phyloP scores from a whole-genome alignment of 2,113 vertebrate species.

The Elgaria multicarinata region DNA sequence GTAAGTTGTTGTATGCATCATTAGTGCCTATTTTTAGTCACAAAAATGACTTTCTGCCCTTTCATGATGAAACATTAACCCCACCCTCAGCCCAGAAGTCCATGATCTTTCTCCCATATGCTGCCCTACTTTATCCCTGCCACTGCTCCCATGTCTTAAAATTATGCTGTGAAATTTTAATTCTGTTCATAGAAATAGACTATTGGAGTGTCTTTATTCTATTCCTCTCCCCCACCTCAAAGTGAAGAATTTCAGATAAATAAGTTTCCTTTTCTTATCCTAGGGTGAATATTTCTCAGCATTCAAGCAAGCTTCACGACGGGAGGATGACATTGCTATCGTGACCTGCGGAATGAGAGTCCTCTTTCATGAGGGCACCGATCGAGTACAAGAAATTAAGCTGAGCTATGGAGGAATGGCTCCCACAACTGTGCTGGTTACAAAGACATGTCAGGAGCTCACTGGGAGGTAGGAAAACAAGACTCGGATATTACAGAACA shows the following conservation, averaged over 20 bases:
- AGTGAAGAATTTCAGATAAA: neutral
- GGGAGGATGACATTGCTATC: constrained; percentile 95
- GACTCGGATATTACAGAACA: neutral
- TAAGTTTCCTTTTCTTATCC: constrained; percentile 30
- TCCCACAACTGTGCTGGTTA: constrained; percentile 84
- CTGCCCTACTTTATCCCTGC: no score
- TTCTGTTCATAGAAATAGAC: neutral
- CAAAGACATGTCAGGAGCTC: constrained; percentile 79
- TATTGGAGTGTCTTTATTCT: constrained; percentile 17
- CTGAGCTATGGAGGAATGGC: constrained; percentile 96
- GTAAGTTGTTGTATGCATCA: no score
- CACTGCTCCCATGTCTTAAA: neutral
- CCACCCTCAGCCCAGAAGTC: neutral
- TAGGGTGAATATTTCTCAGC: constrained; percentile 92
- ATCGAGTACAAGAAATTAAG: constrained; percentile 79
- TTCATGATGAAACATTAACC: neutral
- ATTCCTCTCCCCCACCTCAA: no score
- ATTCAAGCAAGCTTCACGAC: constrained; percentile 92
- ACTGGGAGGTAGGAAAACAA: constrained; percentile 77
- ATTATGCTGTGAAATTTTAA: constrained; percentile 1
- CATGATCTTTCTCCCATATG: neutral
- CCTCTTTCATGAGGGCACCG: constrained; percentile 78
- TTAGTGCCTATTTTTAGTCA: neutral
- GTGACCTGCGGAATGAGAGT: constrained; percentile 93
- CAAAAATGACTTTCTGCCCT: neutral